A percentile compares a stretch with the other conserved stretches of the same genome.
Conservation (phyloP, 2,888 invertebrate genomes). For the Cordilura impudica region DNA sequence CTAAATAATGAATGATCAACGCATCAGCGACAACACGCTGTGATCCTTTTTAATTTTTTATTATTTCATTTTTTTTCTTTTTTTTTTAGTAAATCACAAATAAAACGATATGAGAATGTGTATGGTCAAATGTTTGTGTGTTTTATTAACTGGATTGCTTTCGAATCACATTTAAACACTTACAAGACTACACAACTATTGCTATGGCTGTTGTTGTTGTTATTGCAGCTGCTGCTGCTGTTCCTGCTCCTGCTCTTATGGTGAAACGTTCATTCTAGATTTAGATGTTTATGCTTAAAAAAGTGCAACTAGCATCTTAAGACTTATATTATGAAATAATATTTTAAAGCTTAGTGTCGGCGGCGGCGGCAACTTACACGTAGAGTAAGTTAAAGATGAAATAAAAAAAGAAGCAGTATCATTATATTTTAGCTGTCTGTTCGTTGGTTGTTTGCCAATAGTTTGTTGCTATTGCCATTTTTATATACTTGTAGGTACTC, state of each 20-base stretch:
- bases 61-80: conserved; percentile 50
- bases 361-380: conserved; percentile 4
- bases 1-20: conserved; percentile 78
- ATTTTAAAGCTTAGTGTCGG: conserved; percentile 35
- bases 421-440: background rate
- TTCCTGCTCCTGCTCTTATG: background rate
- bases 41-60: conserved; percentile 72
- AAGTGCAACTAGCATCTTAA: conserved; percentile 16
- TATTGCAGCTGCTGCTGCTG: background rate
- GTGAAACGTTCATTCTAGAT: background rate
- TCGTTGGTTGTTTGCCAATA: background rate
- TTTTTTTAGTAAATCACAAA: conserved; percentile 25
- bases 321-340: conserved; percentile 32
- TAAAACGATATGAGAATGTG: conserved; percentile 18
- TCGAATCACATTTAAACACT: conserved; percentile 45
- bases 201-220: background rate
- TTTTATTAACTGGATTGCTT: conserved; percentile 54
- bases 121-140: conserved; percentile 15
- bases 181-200: conserved; percentile 21
- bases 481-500: too few species aligned
- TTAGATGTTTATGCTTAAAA: background rate
- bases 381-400: background rate
- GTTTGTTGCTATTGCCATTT: conserved; percentile 20
- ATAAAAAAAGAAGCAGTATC: background rate
- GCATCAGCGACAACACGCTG: conserved; percentile 77